Conservation (phyloP, 2,113 vertebrate genomes). For the Mobula hypostoma region DNA sequence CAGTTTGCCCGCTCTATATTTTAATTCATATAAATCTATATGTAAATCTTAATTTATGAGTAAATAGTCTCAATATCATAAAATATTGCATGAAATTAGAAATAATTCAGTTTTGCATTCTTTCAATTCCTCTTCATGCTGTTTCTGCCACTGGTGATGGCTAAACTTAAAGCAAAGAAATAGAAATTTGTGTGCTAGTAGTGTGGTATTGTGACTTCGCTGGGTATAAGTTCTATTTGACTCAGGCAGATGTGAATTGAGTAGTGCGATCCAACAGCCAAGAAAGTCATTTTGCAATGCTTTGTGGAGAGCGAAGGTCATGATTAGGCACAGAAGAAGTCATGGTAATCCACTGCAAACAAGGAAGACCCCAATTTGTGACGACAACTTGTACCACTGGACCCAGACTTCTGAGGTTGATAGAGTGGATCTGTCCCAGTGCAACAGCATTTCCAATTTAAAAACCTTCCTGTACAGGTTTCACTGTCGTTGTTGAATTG, state of each 20-base stretch:
- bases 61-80: slow-evolving; percentile 13
- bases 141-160: neutral
- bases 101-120: slow-evolving; percentile 25
- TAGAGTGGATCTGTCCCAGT: too few relatives aligned
- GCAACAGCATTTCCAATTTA: too few relatives aligned
- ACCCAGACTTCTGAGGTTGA: too few relatives aligned
- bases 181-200: neutral
- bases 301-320: too few relatives aligned
- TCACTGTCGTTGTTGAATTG: too few relatives aligned
- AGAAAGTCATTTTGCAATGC: too few relatives aligned
- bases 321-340: too few relatives aligned
- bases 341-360: too few relatives aligned
- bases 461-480: too few relatives aligned
- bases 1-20: neutral
- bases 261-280: too few relatives aligned
- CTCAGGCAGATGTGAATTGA: neutral
- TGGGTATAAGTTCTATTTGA: neutral
- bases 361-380: too few relatives aligned
- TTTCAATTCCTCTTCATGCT: neutral
- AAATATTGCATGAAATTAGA: slow-evolving; percentile 28
- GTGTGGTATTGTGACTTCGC: neutral
- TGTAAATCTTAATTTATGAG: slow-evolving; percentile 17
- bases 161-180: neutral
- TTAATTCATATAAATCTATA: slow-evolving; percentile 11
- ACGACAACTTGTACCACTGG: too few relatives aligned